Evolutionary conservation across 2,888 invertebrate species (phyloP), one percentile per base, ranked within the genome.

Genomic region (Tetragonula carbonaria): DNA sequence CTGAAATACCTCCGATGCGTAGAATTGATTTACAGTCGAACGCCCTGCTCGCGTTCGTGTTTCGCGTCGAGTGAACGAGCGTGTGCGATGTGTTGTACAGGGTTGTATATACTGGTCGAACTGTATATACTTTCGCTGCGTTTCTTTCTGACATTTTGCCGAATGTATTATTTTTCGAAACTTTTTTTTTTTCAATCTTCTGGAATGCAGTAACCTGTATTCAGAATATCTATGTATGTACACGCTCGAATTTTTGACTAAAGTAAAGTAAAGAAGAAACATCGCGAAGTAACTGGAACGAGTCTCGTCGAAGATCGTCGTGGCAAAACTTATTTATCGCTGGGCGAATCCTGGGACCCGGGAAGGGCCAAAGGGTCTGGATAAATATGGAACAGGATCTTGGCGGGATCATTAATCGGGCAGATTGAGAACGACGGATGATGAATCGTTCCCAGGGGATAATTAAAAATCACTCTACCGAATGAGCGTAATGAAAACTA

Each of bases 1-100:
- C 93, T 91, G 93, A 92, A 93, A 94, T 93, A 92, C 91, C 93
- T 92, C 92, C 92, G 92, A 93, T 94, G 92, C 93, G 92, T 86
- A 89, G 90, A 92, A 93, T 91, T 94, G 93, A 94, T 94, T 94
- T 94, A 94, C 92, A 91, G 88, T 91, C 90, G 84, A 82, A 78
- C 85, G 75, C 81, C 79, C 76, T n/a, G 79, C 28, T 72, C 23
- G 55, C 71, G 28, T 28, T 2, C 28, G 57, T 74, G 71, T 74
- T 66, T 66, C 4, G 28, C 51, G 45, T 38, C 33, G 57, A 50
- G 67, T 65, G 21, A 51, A 70, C 50, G 65, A 23, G 53, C n/a
- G 74, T 33, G 51, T 57, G 45, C n/a, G 16, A 23, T 63, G 38
- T 18, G 4, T 6, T 21, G 85, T 55, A 65, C 74, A 57, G 66